Conservation (phyloP, 2,113 vertebrate genomes). For the Bagarius yarrelli region DNA sequence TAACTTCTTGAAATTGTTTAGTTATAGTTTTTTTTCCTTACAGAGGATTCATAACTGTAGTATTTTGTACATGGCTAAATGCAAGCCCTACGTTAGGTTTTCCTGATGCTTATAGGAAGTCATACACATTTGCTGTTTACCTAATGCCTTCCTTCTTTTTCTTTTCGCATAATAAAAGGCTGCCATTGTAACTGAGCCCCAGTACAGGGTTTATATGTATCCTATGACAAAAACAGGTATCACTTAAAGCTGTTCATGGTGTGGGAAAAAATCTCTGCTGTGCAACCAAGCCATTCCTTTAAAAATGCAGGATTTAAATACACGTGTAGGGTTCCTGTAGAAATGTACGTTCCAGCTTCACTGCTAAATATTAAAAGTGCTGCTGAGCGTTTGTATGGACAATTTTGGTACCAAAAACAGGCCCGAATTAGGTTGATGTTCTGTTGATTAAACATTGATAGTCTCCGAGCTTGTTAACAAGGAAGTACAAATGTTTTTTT, state of each 20-base stretch:
- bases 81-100: background rate
- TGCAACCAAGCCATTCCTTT: slow-evolving; percentile 2
- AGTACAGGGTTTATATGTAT: slow-evolving; percentile 51
- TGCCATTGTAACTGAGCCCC: slow-evolving; percentile 25
- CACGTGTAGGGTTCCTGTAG: background rate
- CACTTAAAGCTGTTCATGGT: slow-evolving; percentile 2
- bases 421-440: background rate
- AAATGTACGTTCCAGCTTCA: background rate
- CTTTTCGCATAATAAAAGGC: slow-evolving; percentile 15
- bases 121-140: background rate
- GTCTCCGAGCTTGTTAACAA: background rate
- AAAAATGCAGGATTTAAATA: background rate
- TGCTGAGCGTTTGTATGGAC: background rate
- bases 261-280: slow-evolving; percentile 14
- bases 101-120: background rate
- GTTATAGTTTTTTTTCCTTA: background rate
- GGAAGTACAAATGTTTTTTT: background rate
- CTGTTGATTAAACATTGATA: background rate
- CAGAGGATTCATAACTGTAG: background rate
- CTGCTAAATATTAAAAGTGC: background rate
- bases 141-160: slow-evolving; percentile 19
- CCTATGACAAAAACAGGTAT: slow-evolving; percentile 52
- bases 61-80: background rate
- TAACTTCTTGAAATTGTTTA: background rate
- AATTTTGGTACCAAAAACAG: background rate